Conservation (phyloP, 2,797 vertebrate genomes). For the Gastrophryne carolinensis region DNA sequence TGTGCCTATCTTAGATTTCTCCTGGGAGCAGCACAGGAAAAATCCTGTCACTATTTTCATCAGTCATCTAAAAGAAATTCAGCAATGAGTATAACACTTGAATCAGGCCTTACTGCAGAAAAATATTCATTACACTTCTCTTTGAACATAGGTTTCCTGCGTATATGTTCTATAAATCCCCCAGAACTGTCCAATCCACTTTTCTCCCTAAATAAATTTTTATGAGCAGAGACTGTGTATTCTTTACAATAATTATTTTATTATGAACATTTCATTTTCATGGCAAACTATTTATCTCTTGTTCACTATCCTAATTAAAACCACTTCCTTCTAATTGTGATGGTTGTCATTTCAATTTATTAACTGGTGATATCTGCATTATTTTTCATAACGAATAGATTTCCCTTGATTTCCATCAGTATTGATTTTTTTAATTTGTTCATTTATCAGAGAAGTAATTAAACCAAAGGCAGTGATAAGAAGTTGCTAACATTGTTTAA, state of each 20-base stretch:
- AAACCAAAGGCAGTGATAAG: constrained; percentile 6
- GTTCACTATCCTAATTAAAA: background rate
- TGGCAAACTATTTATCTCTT: background rate
- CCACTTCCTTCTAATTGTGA: background rate
- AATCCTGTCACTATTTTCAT: constrained; percentile 45
- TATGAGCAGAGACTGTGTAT: background rate
- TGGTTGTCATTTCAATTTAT: background rate
- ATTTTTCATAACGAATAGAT: background rate
- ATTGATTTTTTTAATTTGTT: background rate
- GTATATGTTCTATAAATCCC: background rate
- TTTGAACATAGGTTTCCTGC: constrained; percentile 33
- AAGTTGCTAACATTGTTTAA: constrained; percentile 11
- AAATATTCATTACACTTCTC: constrained; percentile 1
- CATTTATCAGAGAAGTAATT: constrained; percentile 26
- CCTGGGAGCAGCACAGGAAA: constrained; percentile 20
- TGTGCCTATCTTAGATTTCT: constrained; percentile 43
- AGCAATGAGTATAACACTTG: constrained; percentile 41
- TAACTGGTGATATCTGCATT: background rate
- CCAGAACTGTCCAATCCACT: background rate
- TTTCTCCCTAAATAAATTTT: background rate
- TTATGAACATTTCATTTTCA: background rate
- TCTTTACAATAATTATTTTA: background rate
- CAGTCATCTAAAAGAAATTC: constrained; percentile 30
- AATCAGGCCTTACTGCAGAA: background rate
- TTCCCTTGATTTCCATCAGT: constrained; percentile 22